Evolutionary conservation across 2,797 vertebrate genomes (phyloP).

Genomic region (Serranus cabrilla): DNA sequence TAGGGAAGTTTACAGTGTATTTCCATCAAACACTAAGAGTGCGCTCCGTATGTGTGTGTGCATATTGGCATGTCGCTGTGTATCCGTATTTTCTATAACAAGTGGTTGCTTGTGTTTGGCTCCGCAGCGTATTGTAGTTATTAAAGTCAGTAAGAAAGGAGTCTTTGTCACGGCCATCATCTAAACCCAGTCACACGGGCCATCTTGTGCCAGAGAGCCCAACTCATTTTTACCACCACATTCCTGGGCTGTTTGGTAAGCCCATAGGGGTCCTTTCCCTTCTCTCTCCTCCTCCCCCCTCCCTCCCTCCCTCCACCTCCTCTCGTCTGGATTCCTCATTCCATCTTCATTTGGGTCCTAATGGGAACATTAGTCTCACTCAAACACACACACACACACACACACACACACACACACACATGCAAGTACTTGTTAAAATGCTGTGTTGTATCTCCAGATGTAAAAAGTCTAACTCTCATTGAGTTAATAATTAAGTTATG

Average conservation of each 20-base stretch:
- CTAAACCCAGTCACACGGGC: slow-evolving; percentile 87
- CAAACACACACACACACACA: slow-evolving; percentile 4
- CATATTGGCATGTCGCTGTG: slow-evolving; percentile 31
- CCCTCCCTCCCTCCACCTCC: slow-evolving; percentile 33
- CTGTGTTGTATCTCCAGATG: not conserved
- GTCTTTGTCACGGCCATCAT: slow-evolving; percentile 87
- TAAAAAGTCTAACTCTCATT: not conserved
- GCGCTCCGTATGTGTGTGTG: slow-evolving; percentile 19
- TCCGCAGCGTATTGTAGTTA: slow-evolving; percentile 75
- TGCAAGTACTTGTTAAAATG: slow-evolving; percentile 1
- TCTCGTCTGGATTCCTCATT: slow-evolving; percentile 68
- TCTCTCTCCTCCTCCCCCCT: slow-evolving; percentile 1
- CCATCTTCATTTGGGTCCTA: slow-evolving; percentile 70
- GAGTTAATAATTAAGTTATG: not conserved
- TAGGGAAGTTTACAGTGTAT: slow-evolving; percentile 18
- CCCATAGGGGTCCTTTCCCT: slow-evolving; percentile 66
- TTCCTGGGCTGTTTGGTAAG: slow-evolving; percentile 87
- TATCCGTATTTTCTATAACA: slow-evolving; percentile 73
- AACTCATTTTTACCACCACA: slow-evolving; percentile 83
- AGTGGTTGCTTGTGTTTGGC: slow-evolving; percentile 78
- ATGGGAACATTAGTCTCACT: slow-evolving; percentile 55
- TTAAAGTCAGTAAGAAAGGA: slow-evolving; percentile 88
- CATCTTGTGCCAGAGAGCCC: slow-evolving; percentile 86
- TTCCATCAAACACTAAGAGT: slow-evolving; percentile 30
- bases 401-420: not conserved